A percentile compares a stretch with the other conserved stretches of the same genome.
Evolutionary conservation across 2,113 vertebrate genomes (phyloP).

Genomic region (Columba janthina): DNA sequence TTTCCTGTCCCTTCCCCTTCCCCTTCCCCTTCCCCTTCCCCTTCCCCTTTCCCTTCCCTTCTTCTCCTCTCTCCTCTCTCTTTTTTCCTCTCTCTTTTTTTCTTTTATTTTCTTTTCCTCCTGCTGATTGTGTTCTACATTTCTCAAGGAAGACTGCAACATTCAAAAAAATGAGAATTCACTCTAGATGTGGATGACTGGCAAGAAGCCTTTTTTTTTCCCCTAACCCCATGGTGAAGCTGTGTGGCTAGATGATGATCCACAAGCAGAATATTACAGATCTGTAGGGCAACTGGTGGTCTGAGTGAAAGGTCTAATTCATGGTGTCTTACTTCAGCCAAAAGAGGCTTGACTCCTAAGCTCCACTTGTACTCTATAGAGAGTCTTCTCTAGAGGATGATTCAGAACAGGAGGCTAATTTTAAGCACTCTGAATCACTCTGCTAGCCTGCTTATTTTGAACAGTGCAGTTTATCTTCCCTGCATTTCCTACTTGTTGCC

Average conservation of each 20-base stretch:
- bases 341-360: neutral
- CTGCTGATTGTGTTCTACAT: neutral
- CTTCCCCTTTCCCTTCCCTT: too few species aligned
- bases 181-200: neutral
- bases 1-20: too few species aligned
- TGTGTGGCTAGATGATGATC: neutral
- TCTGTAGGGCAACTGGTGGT: neutral
- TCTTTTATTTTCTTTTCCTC: neutral
- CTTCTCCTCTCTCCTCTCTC: too few species aligned
- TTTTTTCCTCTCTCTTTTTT: too few species aligned
- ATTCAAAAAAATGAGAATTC: neutral
- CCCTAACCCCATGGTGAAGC: neutral
- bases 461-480: neutral
- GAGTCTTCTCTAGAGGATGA: neutral
- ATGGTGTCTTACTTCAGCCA: neutral
- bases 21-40: too few species aligned
- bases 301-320: neutral
- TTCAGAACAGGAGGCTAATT: neutral
- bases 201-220: neutral
- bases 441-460: slow-evolving; percentile 5
- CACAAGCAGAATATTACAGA: neutral
- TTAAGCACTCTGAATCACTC: slow-evolving; percentile 22
- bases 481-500: slow-evolving; percentile 17
- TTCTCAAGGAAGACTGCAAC: neutral
- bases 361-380: neutral